Evolutionary conservation across 2,113 vertebrate genomes (phyloP), one percentile per base, ranked within the genome.

Genomic region (Eptesicus fuscus): DNA sequence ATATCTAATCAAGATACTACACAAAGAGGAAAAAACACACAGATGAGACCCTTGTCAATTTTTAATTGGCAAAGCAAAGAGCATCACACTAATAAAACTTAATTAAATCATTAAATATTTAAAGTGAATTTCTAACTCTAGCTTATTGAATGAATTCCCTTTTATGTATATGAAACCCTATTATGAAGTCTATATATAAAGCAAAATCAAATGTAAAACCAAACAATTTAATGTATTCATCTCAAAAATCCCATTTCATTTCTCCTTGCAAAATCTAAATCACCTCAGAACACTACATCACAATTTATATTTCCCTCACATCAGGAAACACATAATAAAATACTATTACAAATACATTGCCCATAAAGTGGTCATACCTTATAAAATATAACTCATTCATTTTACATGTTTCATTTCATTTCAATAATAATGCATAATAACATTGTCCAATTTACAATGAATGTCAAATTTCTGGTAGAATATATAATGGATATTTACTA

Each of bases 51-150:
- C 78, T 95, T 95, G 86, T 94, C 83, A 90, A 78, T 86, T 94
- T 96, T 93, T 95, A 94, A 95, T 90, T 25, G 10, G 49, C 78
- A 93, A 95, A 91, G 82, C 86, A 88, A 95, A 95, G 56, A 95
- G 28, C 40, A 94, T 96, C 94, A 83, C 18, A 95, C 74, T 77
- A 95, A 97, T 96, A 94, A 96, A 93, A 95, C 42, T 78, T 95
- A 97, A 97, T 97, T 94, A 95, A 97, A 71, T 91, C 83, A 95
- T 97, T 93, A 97, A 97, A 92, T 96, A 95, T 97, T 97, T 95
- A 95, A 95, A 95, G 95, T 78, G 42, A 95, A 85, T 92, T 95
- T 95, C 70, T 94, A 89, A 88, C 47, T 90, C 82, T 80, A 95
- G 79, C 28, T 91, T 94, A 93, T 83, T 95, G 88, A 95, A 86